Percentiles rank a stretch among this genome's conserved stretches.
Evolutionary conservation across 2,888 invertebrate species (phyloP).

Genomic region (Linnaemya vulpina): DNA sequence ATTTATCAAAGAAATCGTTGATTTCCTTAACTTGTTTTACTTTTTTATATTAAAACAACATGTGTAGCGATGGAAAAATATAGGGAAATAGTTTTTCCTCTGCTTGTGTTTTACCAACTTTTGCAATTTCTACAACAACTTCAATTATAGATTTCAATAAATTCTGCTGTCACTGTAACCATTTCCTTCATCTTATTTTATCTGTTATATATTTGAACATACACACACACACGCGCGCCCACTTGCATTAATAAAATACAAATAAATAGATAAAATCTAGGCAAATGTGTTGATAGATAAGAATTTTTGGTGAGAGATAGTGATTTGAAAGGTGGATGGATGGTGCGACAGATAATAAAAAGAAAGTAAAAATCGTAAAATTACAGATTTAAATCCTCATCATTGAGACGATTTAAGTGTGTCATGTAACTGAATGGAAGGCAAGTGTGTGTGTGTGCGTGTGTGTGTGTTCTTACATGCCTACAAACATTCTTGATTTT

Average conservation of each 20-base stretch:
- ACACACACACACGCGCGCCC: conserved; percentile 9
- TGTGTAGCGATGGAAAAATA: too few species aligned
- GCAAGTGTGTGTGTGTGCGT: neutral
- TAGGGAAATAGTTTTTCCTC: too few species aligned
- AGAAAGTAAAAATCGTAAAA: conserved; percentile 40
- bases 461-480: neutral
- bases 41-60: too few species aligned
- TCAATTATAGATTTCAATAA: neutral
- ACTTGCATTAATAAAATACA: neutral
- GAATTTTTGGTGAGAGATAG: conserved; percentile 15
- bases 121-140: neutral
- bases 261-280: neutral
- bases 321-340: neutral
- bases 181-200: too few species aligned
- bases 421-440: conserved; percentile 10
- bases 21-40: too few species aligned
- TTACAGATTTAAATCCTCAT: conserved; percentile 48
- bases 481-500: neutral
- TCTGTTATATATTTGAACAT: too few species aligned
- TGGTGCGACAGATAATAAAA: conserved; percentile 17
- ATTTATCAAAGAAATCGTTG: too few species aligned
- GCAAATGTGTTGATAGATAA: conserved; percentile 3
- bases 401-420: conserved; percentile 26
- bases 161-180: neutral
- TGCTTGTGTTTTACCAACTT: too few species aligned